Percentiles rank a stretch among this genome's conserved stretches.
Conservation (phyloP, 2,113 vertebrate genomes). For the Myiozetetes cayanensis region DNA sequence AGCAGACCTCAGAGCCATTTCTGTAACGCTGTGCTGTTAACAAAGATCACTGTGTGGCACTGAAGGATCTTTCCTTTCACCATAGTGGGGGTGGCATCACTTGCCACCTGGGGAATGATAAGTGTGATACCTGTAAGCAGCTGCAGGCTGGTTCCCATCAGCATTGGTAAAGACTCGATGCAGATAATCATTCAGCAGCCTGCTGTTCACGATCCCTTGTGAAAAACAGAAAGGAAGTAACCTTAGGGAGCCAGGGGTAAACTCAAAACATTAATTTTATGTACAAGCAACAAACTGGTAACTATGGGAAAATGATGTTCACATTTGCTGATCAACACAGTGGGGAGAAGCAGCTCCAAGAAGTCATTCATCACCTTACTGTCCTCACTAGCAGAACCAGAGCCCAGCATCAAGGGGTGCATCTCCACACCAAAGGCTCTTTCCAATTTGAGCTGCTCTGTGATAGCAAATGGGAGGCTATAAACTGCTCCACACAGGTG, state of each 20-base stretch:
- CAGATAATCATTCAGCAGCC: slow-evolving; percentile 90
- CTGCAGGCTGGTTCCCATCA: slow-evolving; percentile 70
- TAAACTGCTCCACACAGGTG: neutral
- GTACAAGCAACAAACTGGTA: neutral
- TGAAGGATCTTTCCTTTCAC: neutral
- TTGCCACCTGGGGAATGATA: neutral
- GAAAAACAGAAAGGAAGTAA: slow-evolving; percentile 4
- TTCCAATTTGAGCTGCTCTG: neutral
- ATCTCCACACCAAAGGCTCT: neutral
- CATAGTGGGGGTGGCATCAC: neutral
- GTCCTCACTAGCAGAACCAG: neutral
- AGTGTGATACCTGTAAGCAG: slow-evolving; percentile 83
- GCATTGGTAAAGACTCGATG: slow-evolving; percentile 84
- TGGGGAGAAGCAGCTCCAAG: neutral
- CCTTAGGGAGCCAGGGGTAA: neutral
- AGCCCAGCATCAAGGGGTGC: neutral
- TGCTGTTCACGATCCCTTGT: slow-evolving; percentile 91
- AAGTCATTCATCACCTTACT: neutral
- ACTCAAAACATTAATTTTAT: neutral
- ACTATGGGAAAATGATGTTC: neutral
- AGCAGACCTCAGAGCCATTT: neutral
- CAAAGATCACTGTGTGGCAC: slow-evolving; percentile 7
- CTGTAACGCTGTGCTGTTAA: neutral
- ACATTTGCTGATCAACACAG: neutral
- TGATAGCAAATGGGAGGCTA: neutral